phyloP scores from a whole-genome alignment of 2,888 invertebrate species.

The Ephialtes manifestator region DNA sequence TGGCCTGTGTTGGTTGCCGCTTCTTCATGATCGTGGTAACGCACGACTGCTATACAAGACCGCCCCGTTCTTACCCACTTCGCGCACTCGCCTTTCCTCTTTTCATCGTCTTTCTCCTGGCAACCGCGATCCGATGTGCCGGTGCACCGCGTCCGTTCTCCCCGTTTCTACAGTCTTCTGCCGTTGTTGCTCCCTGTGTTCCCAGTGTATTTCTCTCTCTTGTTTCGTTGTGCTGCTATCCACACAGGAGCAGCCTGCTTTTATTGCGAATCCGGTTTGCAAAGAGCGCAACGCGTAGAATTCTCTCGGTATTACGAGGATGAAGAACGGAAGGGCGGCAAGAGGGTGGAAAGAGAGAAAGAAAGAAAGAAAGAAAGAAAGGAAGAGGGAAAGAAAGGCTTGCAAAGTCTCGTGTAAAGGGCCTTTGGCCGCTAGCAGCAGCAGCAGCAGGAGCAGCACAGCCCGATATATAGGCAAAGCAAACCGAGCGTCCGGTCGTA shows the following conservation, averaged over 20 bases:
- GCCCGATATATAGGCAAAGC: background rate
- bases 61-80: conserved; percentile 37
- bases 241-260: conserved; percentile 71
- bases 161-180: conserved; percentile 68
- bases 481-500: conserved; percentile 29
- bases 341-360: conserved; percentile 35
- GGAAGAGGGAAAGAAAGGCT: conserved; percentile 48
- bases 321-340: conserved; percentile 56
- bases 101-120: conserved; percentile 56
- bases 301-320: conserved; percentile 51
- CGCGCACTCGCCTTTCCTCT: conserved; percentile 46
- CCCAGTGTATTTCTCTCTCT: conserved; percentile 21
- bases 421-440: conserved; percentile 24
- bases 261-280: conserved; percentile 85
- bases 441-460: background rate
- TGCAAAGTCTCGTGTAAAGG: conserved; percentile 53
- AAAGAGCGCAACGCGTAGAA: conserved; percentile 65
- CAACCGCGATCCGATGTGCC: conserved; percentile 55
- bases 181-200: conserved; percentile 20
- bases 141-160: conserved; percentile 61
- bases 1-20: background rate
- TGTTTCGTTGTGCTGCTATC: conserved; percentile 17
- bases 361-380: conserved; percentile 55
- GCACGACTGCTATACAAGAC: conserved; percentile 4
- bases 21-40: conserved; percentile 10